phyloP scores from a whole-genome alignment of 2,113 vertebrate genomes.

The Mormoops blainvillei region DNA sequence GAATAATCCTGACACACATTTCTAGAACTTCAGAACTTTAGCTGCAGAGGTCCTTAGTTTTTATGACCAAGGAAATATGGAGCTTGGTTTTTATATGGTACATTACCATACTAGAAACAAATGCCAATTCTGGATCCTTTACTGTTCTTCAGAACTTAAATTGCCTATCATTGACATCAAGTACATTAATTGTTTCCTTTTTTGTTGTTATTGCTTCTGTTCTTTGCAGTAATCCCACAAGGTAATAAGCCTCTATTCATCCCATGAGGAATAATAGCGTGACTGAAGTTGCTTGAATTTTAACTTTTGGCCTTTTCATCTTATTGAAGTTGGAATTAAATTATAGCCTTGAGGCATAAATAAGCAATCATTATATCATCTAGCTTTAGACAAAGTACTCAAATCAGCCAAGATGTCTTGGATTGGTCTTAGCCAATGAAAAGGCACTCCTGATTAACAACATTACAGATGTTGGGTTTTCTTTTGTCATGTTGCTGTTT shows the following conservation, averaged over 20 bases:
- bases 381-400: neutral
- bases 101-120: neutral
- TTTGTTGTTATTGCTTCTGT: neutral
- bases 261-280: neutral
- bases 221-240: neutral
- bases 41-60: neutral
- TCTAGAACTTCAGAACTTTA: neutral
- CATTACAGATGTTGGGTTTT: neutral
- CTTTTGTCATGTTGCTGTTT: slow-evolving; percentile 54
- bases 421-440: neutral
- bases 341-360: neutral
- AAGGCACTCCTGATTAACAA: neutral
- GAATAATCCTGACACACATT: neutral
- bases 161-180: neutral
- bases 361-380: neutral
- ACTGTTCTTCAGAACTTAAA: neutral
- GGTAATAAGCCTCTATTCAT: neutral
- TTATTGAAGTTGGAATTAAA: neutral
- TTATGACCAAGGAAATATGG: neutral
- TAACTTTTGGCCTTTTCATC: neutral
- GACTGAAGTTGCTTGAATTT: neutral
- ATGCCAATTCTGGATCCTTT: neutral
- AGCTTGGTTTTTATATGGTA: neutral
- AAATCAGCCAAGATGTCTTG: neutral
- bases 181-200: neutral